These are phyloP conservation scores for Channallabes apus DNA, from an alignment of 2,797 vertebrate genomes.

Conservation along the genomic window DNA sequence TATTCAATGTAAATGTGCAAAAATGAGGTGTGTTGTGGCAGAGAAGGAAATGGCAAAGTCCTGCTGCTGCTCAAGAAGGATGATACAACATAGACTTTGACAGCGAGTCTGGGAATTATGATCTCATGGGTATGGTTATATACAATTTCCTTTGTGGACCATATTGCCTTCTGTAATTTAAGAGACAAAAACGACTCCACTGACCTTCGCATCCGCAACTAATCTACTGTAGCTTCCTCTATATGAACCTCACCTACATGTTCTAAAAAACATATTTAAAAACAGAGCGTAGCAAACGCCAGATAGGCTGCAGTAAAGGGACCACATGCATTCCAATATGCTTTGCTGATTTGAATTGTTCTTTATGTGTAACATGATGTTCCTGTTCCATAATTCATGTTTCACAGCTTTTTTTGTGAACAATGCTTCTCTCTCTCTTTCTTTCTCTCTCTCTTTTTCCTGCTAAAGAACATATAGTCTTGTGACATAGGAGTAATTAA, in stretches of 20 bases:
- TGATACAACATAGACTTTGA: slow-evolving; percentile 6
- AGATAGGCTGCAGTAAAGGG: slow-evolving; percentile 14
- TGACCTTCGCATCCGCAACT: not conserved
- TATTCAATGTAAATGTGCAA: slow-evolving; percentile 47
- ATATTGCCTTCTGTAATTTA: slow-evolving; percentile 21
- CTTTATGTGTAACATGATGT: slow-evolving; percentile 27
- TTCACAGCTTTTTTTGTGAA: slow-evolving; percentile 34
- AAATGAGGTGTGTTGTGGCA: slow-evolving; percentile 25
- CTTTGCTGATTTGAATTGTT: slow-evolving; percentile 44
- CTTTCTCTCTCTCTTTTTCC: slow-evolving; percentile 74
- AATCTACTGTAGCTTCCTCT: slow-evolving; percentile 22
- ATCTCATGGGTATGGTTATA: slow-evolving; percentile 33
- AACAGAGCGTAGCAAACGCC: slow-evolving; percentile 46
- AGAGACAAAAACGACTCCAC: slow-evolving; percentile 30
- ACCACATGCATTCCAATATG: not conserved
- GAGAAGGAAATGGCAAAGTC: slow-evolving; percentile 28
- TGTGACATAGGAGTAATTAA: too few relatives aligned
- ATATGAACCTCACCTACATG: slow-evolving; percentile 24
- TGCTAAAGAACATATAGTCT: slow-evolving; percentile 43
- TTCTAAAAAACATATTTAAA: slow-evolving; percentile 37
- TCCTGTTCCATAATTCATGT: slow-evolving; percentile 34
- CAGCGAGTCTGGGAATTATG: slow-evolving; percentile 30
- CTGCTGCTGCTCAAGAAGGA: slow-evolving; percentile 8
- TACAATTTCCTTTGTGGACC: slow-evolving; percentile 31
- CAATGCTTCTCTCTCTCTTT: slow-evolving; percentile 56